These are phyloP conservation scores for Phenganax marumi DNA, from an alignment of 92 coral and sea anemone genomes.

Conservation along the genomic window DNA sequence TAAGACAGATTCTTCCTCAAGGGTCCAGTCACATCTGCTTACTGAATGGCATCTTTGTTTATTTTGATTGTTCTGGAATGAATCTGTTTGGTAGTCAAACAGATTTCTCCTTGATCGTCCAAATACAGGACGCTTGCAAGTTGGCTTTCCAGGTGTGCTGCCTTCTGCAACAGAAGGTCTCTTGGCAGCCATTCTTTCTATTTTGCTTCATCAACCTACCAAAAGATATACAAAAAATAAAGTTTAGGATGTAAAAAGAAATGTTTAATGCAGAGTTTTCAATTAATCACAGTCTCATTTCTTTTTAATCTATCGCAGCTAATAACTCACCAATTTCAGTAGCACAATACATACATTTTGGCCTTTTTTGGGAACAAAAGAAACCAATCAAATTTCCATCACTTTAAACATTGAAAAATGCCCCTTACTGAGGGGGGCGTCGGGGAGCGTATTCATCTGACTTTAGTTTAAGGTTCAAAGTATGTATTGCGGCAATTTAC, in stretches of 20 bases:
- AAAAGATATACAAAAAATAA: not conserved
- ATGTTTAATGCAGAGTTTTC: too few species aligned
- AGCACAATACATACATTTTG: too few species aligned
- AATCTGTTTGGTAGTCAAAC: not conserved
- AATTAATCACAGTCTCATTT: too few species aligned
- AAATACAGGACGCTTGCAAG: not conserved
- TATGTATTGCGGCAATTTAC: not conserved
- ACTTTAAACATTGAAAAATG: conserved; percentile 13
- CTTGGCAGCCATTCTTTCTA: conserved; percentile 46
- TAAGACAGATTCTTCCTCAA: conserved; percentile 39
- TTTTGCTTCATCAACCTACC: not conserved
- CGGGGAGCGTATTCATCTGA: conserved; percentile 51
- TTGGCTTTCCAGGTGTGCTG: conserved; percentile 49
- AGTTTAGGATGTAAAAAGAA: too few species aligned
- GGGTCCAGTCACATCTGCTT: conserved; percentile 32
- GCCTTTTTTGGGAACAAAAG: too few species aligned
- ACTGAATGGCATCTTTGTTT: not conserved
- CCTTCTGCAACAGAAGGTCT: conserved; percentile 32
- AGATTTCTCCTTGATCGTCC: not conserved
- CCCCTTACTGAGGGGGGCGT: conserved; percentile 44
- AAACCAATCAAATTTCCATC: not conserved
- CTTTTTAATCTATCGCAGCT: too few species aligned
- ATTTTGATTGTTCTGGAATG: not conserved
- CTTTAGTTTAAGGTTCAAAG: conserved; percentile 21
- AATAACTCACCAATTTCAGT: too few species aligned